A percentile compares a stretch with the other conserved stretches of the same genome.
Evolutionary conservation across 1,140 invertebrate genomes (phyloP).

Genomic region (Heliothis virescens): DNA sequence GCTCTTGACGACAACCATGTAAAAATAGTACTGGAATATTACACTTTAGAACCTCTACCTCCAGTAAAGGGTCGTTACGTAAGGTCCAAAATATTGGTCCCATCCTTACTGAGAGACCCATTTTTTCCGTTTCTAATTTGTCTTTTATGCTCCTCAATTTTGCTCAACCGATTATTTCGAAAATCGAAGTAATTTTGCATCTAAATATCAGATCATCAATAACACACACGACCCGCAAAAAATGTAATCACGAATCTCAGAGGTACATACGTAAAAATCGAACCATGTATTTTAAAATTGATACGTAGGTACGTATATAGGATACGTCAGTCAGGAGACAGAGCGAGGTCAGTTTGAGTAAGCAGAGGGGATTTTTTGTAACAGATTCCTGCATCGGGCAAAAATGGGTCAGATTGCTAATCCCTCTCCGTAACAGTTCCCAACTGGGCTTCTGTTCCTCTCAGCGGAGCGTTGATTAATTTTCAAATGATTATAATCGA

Average conservation of each 20-base stretch:
- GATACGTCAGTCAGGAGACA: constrained; percentile 15
- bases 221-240: no score
- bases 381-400: constrained; percentile 20
- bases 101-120: no score
- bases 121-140: no score
- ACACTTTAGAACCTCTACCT: background rate
- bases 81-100: background rate
- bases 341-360: constrained; percentile 16
- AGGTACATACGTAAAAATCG: no score
- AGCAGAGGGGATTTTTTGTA: constrained; percentile 16
- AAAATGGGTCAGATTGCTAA: constrained; percentile 34
- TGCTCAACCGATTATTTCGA: no score
- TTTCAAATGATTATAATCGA: background rate
- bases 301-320: background rate
- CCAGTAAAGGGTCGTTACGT: background rate
- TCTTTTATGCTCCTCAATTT: no score
- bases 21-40: background rate
- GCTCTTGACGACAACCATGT: background rate
- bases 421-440: constrained; percentile 18
- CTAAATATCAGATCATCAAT: no score
- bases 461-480: constrained; percentile 3
- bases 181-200: no score
- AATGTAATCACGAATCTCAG: no score
- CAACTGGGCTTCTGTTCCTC: background rate
- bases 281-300: background rate